Percentiles rank a stretch among this genome's conserved stretches.
phyloP scores from a whole-genome alignment of 2,888 invertebrate species.

The Urechis unicinctus region DNA sequence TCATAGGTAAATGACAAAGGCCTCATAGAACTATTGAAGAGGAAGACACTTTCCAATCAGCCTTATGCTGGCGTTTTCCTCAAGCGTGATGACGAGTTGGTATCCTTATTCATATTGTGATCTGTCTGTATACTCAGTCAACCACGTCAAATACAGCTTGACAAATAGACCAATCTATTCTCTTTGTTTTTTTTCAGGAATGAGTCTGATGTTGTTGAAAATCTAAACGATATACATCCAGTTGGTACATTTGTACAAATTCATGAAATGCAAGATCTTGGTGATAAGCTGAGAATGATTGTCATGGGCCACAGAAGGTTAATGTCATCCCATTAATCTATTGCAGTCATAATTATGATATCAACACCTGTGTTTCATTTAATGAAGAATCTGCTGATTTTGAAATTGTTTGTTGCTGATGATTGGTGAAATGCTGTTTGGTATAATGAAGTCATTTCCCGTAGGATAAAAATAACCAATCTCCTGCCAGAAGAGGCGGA shows the following conservation, averaged over 20 bases:
- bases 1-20: constrained; percentile 74
- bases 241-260: constrained; percentile 97
- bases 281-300: constrained; percentile 80
- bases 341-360: background rate
- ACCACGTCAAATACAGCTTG: no score
- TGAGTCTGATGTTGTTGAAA: constrained; percentile 77
- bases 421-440: background rate
- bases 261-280: constrained; percentile 92
- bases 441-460: constrained; percentile 2
- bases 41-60: constrained; percentile 90
- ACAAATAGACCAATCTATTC: background rate
- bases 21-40: constrained; percentile 79
- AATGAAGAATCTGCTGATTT: background rate
- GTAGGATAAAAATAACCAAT: constrained; percentile 29
- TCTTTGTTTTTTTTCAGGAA: constrained; percentile 55
- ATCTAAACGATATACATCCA: constrained; percentile 76
- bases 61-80: constrained; percentile 97
- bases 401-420: background rate
- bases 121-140: no score
- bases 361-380: background rate
- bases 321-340: background rate
- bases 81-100: constrained; percentile 79
- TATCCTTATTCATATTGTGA: constrained; percentile 10
- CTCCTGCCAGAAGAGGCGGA: constrained; percentile 26
- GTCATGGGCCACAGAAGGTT: constrained; percentile 79